Evolutionary conservation across 2,888 invertebrate genomes (phyloP).

Genomic region (Agrotis clavis): DNA sequence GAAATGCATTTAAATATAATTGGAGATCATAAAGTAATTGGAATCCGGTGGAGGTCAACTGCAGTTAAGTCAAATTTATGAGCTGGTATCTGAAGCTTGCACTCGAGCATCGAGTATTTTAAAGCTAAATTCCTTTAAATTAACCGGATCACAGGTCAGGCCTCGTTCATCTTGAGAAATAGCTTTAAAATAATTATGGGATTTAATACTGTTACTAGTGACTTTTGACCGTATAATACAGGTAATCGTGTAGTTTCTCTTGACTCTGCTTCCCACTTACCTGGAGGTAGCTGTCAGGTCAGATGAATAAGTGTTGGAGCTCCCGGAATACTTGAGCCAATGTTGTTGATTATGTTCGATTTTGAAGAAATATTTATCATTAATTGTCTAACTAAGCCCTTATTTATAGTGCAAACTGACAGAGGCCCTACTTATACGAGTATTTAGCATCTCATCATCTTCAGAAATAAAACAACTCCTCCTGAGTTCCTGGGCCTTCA

Average conservation of each 20-base stretch:
- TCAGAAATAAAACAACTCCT: not conserved
- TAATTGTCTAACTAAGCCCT: no score
- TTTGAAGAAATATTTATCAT: no score
- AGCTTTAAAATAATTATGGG: constrained; percentile 28
- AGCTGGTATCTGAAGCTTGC: constrained; percentile 14
- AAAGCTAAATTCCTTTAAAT: constrained; percentile 39
- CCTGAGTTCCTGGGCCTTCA: not conserved
- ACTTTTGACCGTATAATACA: not conserved
- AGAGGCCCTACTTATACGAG: no score
- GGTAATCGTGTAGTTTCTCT: not conserved
- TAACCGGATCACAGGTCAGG: constrained; percentile 35
- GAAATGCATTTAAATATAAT: constrained; percentile 45
- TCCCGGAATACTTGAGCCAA: no score
- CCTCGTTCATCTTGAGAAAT: constrained; percentile 16
- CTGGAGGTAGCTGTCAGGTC: not conserved
- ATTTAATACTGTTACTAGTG: constrained; percentile 7
- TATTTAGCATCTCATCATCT: no score
- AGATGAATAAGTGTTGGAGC: not conserved
- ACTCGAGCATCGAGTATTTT: constrained; percentile 17
- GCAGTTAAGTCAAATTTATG: constrained; percentile 49
- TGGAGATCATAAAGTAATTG: constrained; percentile 37
- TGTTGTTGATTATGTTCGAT: no score
- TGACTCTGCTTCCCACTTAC: not conserved
- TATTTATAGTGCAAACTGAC: no score
- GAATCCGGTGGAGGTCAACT: constrained; percentile 39